A percentile compares a stretch with the other conserved stretches of the same genome.
Conservation (phyloP, 2,888 invertebrate species). For the Clunio marinus region DNA sequence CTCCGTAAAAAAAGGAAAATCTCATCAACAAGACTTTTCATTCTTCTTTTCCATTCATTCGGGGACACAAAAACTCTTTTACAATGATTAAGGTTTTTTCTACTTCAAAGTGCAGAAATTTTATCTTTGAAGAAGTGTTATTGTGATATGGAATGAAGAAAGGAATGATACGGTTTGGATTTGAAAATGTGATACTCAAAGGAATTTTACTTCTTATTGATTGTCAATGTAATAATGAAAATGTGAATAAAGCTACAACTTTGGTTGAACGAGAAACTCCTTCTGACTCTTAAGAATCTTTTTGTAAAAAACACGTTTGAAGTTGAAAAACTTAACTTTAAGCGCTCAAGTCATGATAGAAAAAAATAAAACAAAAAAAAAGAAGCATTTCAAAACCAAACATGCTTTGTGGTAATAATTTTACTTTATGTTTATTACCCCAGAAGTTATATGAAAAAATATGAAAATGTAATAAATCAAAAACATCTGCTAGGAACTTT, state of each 20-base stretch:
- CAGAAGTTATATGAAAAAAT: constrained; percentile 28
- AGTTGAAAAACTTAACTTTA: background rate
- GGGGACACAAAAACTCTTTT: constrained; percentile 22
- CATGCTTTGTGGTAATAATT: constrained; percentile 34
- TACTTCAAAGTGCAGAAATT: background rate
- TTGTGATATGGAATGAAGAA: too few relatives aligned
- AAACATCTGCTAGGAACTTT: constrained; percentile 26
- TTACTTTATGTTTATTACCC: constrained; percentile 32
- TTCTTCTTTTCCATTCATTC: background rate
- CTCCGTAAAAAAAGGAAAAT: background rate
- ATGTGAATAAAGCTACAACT: too few relatives aligned
- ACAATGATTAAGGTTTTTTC: constrained; percentile 32
- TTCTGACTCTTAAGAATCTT: too few relatives aligned
- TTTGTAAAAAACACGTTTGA: background rate
- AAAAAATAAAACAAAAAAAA: too few relatives aligned
- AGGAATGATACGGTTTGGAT: too few relatives aligned
- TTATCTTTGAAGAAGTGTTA: too few relatives aligned
- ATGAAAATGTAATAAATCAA: constrained; percentile 38
- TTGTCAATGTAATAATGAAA: too few relatives aligned
- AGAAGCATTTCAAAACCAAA: constrained; percentile 17
- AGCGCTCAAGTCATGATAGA: too few relatives aligned
- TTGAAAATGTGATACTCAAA: too few relatives aligned
- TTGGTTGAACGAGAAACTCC: too few relatives aligned
- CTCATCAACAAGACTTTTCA: background rate
- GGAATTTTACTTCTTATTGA: too few relatives aligned